Evolutionary conservation across 2,113 vertebrate genomes (phyloP).

Genomic region (Periophthalmus modestus): DNA sequence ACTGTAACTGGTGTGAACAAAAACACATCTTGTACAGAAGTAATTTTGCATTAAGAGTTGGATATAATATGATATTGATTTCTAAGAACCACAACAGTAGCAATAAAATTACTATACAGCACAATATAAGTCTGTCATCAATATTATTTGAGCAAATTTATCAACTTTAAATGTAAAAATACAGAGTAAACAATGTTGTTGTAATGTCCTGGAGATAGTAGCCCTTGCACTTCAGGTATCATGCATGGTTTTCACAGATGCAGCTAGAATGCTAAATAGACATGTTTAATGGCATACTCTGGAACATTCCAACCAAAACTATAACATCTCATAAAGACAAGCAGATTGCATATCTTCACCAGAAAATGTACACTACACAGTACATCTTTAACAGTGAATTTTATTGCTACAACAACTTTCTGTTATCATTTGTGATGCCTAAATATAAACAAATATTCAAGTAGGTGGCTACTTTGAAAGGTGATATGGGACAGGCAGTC

Average conservation of each 20-base stretch:
- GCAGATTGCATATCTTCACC: too few relatives aligned
- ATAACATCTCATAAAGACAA: too few relatives aligned
- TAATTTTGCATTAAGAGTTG: neutral
- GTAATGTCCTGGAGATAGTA: too few relatives aligned
- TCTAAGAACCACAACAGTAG: neutral
- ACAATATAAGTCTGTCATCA: neutral
- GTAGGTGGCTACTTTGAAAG: slow-evolving; percentile 36
- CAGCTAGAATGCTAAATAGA: too few relatives aligned
- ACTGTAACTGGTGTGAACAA: slow-evolving; percentile 21
- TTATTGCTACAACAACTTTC: neutral
- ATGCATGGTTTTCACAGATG: too few relatives aligned
- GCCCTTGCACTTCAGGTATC: too few relatives aligned
- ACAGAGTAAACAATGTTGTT: neutral
- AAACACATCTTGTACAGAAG: neutral
- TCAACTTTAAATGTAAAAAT: too few relatives aligned
- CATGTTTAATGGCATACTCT: too few relatives aligned
- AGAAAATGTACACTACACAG: too few relatives aligned
- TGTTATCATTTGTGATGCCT: neutral
- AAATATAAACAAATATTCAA: slow-evolving; percentile 29
- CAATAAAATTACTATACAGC: neutral
- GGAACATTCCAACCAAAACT: too few relatives aligned
- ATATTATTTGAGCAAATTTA: neutral
- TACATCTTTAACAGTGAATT: neutral
- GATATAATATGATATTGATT: neutral
- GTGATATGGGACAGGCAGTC: slow-evolving; percentile 42